These are phyloP conservation scores for Gavialis gangeticus DNA, from an alignment of 2,113 vertebrate genomes.

Conservation along the genomic window DNA sequence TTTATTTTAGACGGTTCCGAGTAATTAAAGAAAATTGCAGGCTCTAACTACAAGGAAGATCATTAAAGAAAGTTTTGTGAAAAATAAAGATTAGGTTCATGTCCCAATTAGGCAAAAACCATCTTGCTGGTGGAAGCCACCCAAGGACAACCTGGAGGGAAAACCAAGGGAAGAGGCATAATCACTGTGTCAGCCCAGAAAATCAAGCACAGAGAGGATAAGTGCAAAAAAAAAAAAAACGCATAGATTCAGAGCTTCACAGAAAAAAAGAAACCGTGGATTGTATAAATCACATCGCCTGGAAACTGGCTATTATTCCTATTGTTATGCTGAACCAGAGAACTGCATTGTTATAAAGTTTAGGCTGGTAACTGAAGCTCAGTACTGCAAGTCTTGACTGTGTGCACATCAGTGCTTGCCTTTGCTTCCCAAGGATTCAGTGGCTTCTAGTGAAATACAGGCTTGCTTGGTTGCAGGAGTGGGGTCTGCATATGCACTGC, in stretches of 20 bases:
- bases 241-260: constrained; percentile 40
- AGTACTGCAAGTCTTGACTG: neutral
- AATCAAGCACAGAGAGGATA: constrained; percentile 10
- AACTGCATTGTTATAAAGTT: neutral
- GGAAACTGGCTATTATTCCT: constrained; percentile 1
- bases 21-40: constrained; percentile 53
- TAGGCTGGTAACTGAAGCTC: constrained; percentile 3
- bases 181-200: constrained; percentile 9
- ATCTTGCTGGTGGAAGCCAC: constrained; percentile 37
- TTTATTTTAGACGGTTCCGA: constrained; percentile 52
- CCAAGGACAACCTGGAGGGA: constrained; percentile 32
- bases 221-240: neutral
- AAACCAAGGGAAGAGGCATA: neutral
- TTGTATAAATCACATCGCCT: constrained; percentile 41
- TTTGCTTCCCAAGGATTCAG: neutral
- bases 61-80: constrained; percentile 53
- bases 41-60: constrained; percentile 23
- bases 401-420: neutral
- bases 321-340: constrained; percentile 32
- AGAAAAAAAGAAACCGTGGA: constrained; percentile 42
- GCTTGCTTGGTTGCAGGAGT: neutral
- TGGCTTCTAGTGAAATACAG: constrained; percentile 38
- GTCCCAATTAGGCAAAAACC: constrained; percentile 14
- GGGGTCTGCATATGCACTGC: no score
- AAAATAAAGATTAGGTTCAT: constrained; percentile 8